Evolutionary conservation across 2,888 invertebrate species (phyloP).

Genomic region (Caenorhabditis panamensis): DNA sequence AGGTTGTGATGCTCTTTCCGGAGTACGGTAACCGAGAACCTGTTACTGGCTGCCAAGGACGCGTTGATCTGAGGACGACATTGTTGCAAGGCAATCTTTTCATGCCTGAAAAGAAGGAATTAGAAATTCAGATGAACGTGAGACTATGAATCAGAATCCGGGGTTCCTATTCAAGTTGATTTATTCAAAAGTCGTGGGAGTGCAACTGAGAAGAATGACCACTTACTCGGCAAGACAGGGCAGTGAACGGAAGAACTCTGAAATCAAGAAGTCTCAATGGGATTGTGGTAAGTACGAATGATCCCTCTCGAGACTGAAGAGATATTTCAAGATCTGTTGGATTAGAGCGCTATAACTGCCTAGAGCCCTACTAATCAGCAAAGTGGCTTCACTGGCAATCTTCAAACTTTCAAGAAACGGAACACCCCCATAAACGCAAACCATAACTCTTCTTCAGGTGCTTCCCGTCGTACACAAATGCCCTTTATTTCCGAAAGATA

Average conservation of each 20-base stretch:
- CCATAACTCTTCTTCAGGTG: background rate
- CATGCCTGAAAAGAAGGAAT: conserved; percentile 57
- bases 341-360: too few relatives aligned
- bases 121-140: conserved; percentile 16
- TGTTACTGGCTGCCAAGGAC: conserved; percentile 69
- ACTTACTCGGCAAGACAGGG: conserved; percentile 74
- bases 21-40: conserved; percentile 69
- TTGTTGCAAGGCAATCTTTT: conserved; percentile 65
- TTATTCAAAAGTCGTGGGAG: conserved; percentile 2
- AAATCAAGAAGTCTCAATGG: conserved; percentile 36
- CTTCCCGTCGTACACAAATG: background rate
- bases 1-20: conserved; percentile 72
- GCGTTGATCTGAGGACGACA: conserved; percentile 69
- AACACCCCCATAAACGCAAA: background rate
- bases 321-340: too few relatives aligned
- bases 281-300: too few relatives aligned
- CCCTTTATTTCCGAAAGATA: conserved; percentile 9
- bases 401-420: background rate
- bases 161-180: background rate
- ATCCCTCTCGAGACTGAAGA: too few relatives aligned
- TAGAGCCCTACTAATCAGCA: too few relatives aligned
- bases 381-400: background rate
- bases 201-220: background rate
- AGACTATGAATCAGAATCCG: conserved; percentile 6
- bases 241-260: conserved; percentile 74